Base-by-base conservation (phyloP, 2,888 invertebrate genomes). In the Junonia oenone region DNA sequence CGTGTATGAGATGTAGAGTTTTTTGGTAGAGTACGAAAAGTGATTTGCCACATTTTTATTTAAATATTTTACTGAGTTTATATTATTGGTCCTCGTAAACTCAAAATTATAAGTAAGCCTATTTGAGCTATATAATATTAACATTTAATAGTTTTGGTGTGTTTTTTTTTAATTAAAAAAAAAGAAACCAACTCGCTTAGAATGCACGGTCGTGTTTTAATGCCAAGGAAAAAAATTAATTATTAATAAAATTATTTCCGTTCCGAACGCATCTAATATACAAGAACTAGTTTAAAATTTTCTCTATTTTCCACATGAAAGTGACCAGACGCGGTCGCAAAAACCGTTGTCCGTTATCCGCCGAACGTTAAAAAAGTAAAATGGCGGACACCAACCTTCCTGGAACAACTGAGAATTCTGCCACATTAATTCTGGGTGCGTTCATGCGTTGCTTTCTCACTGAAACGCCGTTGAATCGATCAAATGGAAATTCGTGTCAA, bases 341-440 rank as follows among this genome's bases (percentile, higher is more conserved):
- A 82, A 81, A 76, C 81, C 81, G 79, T 83, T 68, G 70, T 66
- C 82, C 83, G 83, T 81, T 83, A 83, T 69, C 64, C 69, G 71
- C 63, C 67, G 67, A 71, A 68, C 72, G 72, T 47, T 45, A 54
- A 38, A 54, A 71, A 67, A 75, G 72, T 68, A 64, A 63, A 63
- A 71, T 71, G 67, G 57, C 69, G 72, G 75, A 76, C 73, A 72
- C 70, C 64, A 61, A 67, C 64, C 72, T 79, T 76, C 73, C 79
- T 69, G 77, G 74, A 78, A 81, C 76, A 75, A 78, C 78, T 68
- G 75, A 68, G 69, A 75, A 77, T 76, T 81, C 74, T 71, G 67
- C 74, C 70, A 78, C 74, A 78, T 81, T 80, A 75, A 77, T 76
- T 80, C 74, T 73, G 67, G 63, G 66, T 55, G 69, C 75, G 76